Evolutionary conservation across 2,797 vertebrate species (phyloP).

Genomic region (Phyllotis vaccarum): DNA sequence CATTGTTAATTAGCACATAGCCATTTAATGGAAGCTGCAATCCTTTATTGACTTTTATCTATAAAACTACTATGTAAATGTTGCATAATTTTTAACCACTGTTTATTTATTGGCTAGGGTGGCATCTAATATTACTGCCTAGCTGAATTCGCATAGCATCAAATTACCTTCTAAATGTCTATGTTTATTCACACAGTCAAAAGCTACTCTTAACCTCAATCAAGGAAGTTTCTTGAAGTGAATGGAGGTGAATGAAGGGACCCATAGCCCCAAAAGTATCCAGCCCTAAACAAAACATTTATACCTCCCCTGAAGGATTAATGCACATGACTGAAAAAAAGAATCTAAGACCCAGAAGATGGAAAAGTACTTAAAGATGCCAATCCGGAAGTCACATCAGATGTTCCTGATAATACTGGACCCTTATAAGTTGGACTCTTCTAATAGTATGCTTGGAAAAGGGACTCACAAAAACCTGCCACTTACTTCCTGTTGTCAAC

Average conservation of each 20-base stretch:
- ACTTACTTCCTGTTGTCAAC: neutral
- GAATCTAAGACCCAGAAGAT: neutral
- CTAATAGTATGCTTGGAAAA: neutral
- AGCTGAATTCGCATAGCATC: neutral
- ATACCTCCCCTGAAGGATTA: neutral
- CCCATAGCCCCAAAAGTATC: neutral
- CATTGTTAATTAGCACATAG: neutral
- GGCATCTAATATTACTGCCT: neutral
- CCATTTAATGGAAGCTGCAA: slow-evolving; percentile 12
- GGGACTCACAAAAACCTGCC: neutral
- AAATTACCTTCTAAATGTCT: neutral
- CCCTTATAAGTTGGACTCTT: neutral
- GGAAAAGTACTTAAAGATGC: neutral
- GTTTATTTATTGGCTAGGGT: neutral
- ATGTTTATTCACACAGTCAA: neutral
- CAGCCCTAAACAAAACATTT: neutral
- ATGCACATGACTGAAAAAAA: neutral
- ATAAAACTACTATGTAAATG: slow-evolving; percentile 14
- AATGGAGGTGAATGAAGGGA: neutral
- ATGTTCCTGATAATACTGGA: neutral
- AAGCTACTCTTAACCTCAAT: neutral
- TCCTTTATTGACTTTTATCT: slow-evolving; percentile 15
- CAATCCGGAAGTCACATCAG: neutral
- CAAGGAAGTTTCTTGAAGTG: neutral
- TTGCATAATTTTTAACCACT: neutral